Conservation (phyloP, 2,797 vertebrate species). For the Danio jaintianensis region DNA sequence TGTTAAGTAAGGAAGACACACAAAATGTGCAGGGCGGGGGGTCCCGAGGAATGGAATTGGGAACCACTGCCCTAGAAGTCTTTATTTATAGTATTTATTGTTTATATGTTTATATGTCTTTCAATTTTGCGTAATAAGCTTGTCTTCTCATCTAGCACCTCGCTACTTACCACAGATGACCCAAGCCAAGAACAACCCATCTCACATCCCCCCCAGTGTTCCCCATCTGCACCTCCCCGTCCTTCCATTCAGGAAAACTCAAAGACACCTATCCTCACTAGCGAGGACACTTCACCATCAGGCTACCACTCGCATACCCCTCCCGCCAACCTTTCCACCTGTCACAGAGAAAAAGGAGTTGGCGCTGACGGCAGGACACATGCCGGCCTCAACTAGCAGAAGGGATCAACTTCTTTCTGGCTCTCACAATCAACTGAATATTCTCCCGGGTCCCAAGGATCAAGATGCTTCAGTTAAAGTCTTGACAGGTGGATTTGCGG, state of each 20-base stretch:
- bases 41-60: too few species aligned
- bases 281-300: slow-evolving; percentile 52
- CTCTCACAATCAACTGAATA: not conserved
- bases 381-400: slow-evolving; percentile 1
- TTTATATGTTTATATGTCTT: not conserved
- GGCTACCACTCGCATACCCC: not conserved
- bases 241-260: slow-evolving; percentile 63
- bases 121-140: not conserved
- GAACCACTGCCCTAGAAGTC: not conserved
- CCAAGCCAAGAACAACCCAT: slow-evolving; percentile 55
- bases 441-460: not conserved
- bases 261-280: slow-evolving; percentile 64
- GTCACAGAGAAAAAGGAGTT: slow-evolving; percentile 67
- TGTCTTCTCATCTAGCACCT: slow-evolving; percentile 34
- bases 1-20: too few species aligned
- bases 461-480: not conserved
- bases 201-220: slow-evolving; percentile 48
- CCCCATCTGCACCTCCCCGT: slow-evolving; percentile 72
- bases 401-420: slow-evolving; percentile 4
- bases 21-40: too few species aligned
- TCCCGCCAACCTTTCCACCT: slow-evolving; percentile 1
- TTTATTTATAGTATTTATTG: too few species aligned
- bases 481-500: slow-evolving; percentile 15
- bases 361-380: not conserved
- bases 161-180: slow-evolving; percentile 53